Base-by-base conservation (phyloP, 2,797 vertebrate genomes). In the Corythornis leucogaster region DNA sequence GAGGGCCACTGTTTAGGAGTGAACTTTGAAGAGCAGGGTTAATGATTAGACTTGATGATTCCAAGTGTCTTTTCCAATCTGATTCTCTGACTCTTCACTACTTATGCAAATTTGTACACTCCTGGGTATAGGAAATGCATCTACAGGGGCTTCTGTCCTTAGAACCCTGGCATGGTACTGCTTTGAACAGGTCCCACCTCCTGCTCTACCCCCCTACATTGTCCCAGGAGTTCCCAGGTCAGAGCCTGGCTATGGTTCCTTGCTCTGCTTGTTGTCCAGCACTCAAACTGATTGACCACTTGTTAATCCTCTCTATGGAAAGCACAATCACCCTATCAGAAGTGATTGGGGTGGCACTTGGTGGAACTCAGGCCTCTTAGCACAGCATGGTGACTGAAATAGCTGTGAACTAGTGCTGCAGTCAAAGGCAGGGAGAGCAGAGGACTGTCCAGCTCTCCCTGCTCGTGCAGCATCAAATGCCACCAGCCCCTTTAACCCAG, bases 261-360 rank as follows among this genome's bases (percentile, higher is more conserved):
- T 6, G 19, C 7, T 57, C 48, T 42, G 20, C 31, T 24, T 2
- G 7, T 22, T 42, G 25, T 28, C 24, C 59, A n/a, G 55, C 15
- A 1, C 1, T 0, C 2, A 1, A 58, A 12, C 50, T 15, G 40
- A 40, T 48, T 6, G 0, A 30, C 31, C 1, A 0, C 63, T 31
- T 3, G 16, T 15, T 48, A 19, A 13, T 55, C 64, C 33, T 12
- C 14, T 22, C 2, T 3, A 8, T 6, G 48, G 46, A 46, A 51
- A 51, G 33, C 21, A 19, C 1, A 1, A 25, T 24, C 8, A 2
- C 15, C 0, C 54, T 25, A 35, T 11, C 50, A 15, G 51, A 50
- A 24, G 6, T 7, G 22, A 64, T 45, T 20, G 10, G 25, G 1
- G 0, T 10, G 43, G 51, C 62, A 28, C 14, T 28, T 31, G 0